Percentiles rank a stretch among this genome's conserved stretches.
Evolutionary conservation across 1,140 invertebrate genomes (phyloP).

Genomic region (Helicoverpa armigera): DNA sequence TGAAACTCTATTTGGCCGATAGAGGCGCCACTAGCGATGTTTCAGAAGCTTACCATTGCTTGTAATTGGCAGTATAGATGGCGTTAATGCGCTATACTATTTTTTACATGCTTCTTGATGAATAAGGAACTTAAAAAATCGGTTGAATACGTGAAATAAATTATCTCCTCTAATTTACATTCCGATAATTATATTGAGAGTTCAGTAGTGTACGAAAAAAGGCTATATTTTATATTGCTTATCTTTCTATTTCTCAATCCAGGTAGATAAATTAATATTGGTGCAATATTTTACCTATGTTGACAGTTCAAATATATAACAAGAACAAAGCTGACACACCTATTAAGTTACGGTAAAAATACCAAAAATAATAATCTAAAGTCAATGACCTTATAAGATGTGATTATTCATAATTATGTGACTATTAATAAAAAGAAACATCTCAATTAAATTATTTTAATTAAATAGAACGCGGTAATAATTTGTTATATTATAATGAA

Average conservation of each 20-base stretch:
- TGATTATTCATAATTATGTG: conserved; percentile 40
- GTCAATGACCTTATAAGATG: conserved; percentile 8
- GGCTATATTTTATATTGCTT: background rate
- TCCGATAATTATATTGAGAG: too few relatives aligned
- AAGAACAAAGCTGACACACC: background rate
- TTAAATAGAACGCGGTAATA: background rate
- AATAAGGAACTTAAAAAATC: background rate
- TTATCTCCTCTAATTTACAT: too few relatives aligned
- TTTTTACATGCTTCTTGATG: background rate
- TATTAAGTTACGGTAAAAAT: background rate
- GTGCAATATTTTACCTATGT: too few relatives aligned
- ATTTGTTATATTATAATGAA: conserved; percentile 29
- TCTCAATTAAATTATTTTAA: conserved; percentile 41
- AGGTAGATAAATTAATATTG: too few relatives aligned
- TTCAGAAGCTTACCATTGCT: background rate
- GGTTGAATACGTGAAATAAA: background rate
- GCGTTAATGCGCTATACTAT: background rate
- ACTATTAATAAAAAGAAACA: conserved; percentile 1
- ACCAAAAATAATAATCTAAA: background rate
- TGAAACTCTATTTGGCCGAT: background rate
- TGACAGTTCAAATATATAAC: too few relatives aligned
- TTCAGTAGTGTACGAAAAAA: background rate
- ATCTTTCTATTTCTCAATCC: background rate
- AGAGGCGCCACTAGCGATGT: conserved; percentile 16
- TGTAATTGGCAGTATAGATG: background rate